These are phyloP conservation scores for Scomber colias DNA, from an alignment of 2,113 vertebrate species.

Conservation along the genomic window DNA sequence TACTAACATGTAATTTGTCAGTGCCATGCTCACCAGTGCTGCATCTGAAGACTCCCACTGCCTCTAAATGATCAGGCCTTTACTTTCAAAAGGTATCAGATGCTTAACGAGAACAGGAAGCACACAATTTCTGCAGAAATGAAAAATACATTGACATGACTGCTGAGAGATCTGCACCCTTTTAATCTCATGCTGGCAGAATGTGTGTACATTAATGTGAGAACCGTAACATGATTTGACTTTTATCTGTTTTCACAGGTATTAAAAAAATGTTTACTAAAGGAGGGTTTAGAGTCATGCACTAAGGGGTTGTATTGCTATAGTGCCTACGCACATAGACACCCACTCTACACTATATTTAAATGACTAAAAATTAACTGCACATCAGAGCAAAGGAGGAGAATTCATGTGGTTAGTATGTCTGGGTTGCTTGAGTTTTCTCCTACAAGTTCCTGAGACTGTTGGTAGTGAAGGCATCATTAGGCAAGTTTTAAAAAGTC, in stretches of 20 bases:
- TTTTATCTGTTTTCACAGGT: neutral
- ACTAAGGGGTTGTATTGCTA: no score
- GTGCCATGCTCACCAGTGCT: conserved; percentile 10
- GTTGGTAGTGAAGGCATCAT: no score
- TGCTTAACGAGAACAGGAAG: neutral
- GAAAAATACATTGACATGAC: neutral
- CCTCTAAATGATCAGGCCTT: conserved; percentile 8
- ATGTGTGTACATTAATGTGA: neutral
- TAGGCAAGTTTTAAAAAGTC: no score
- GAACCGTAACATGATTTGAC: neutral
- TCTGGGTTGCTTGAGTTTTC: no score
- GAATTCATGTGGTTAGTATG: no score
- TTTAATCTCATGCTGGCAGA: neutral
- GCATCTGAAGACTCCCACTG: neutral
- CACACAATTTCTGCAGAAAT: conserved; percentile 1
- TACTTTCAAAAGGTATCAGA: neutral
- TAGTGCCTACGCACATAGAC: no score
- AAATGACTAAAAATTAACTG: no score
- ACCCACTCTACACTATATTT: no score
- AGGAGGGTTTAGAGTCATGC: neutral
- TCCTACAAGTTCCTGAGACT: no score
- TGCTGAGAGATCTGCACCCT: neutral
- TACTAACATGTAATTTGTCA: conserved; percentile 51
- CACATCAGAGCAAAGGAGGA: no score
- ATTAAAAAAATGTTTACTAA: neutral